Evolutionary conservation across 2,888 invertebrate species (phyloP), one percentile per base, ranked within the genome.

Genomic region (Tetragonisca angustula): DNA sequence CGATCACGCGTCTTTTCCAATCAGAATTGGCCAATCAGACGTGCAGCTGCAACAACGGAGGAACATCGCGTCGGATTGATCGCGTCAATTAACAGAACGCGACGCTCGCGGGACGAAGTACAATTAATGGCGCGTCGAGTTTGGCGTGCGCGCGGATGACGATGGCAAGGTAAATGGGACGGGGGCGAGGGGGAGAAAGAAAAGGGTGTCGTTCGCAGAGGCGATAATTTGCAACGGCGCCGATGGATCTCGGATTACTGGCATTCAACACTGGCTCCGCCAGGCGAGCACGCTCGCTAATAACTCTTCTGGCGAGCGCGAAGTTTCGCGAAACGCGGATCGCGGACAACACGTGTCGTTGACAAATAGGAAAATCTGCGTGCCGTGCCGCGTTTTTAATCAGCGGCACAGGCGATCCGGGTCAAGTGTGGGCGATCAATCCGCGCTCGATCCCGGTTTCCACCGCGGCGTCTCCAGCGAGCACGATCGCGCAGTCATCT

Each of bases 41-140:
- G 61, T 79, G 75, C 65, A 64, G 52, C 64, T n/a, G 59, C 19
- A 49, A 61, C 79, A 75, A 64, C 43, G 52, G 21, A 32, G 72
- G 11, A 43, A 43, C 43, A 43, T 9, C 43, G 50, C 82, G 69
- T 68, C 76, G 75, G 82, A 88, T 88, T 82, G 88, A 88, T 88
- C 83, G 85, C 67, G 72, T 89, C 88, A 89, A 88, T 88, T 87
- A 87, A 86, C 87, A 76, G 67, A 50, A 54, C 71, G 81, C 71
- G 78, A 81, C 74, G 71, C 19, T 43, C 65, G 74, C 54, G 27
- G 27, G 27, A 27, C 27, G 27, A 2, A 86, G 88, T 87, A 87
- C 83, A 87, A 88, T 89, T 88, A 88, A 88, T 84, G 81, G 79
- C 32, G 76, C 79, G 81, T 88, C 88, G 87, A 68, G 79, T 80